phyloP scores from a whole-genome alignment of 2,797 vertebrate genomes.

The Enteromius mattozi region DNA sequence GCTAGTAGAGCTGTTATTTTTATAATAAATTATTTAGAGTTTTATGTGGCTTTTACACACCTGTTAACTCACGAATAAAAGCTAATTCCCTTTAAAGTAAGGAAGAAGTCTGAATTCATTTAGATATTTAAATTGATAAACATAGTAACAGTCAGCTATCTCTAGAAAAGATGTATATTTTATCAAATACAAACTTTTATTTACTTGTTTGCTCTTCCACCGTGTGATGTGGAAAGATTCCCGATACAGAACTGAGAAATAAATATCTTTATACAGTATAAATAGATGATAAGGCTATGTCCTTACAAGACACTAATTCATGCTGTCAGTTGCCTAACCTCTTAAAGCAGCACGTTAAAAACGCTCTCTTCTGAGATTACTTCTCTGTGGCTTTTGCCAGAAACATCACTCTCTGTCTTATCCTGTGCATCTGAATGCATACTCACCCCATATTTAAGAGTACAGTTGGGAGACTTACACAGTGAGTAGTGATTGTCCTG shows the following conservation, averaged over 20 bases:
- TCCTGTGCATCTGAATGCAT: slow-evolving; percentile 8
- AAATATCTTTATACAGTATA: neutral
- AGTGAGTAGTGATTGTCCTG: slow-evolving; percentile 48
- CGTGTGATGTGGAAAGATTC: too few species aligned
- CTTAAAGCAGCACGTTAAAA: neutral
- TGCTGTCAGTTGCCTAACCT: neutral
- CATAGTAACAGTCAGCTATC: neutral
- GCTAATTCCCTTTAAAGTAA: neutral
- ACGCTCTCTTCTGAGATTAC: neutral
- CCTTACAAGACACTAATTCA: neutral
- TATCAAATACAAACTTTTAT: too few species aligned
- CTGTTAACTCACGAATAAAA: neutral
- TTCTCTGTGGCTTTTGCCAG: neutral
- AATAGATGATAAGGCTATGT: neutral
- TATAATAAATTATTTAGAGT: neutral
- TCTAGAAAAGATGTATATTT: neutral
- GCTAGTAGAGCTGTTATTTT: neutral
- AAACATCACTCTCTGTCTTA: neutral
- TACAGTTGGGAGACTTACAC: slow-evolving; percentile 34
- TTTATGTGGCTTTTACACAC: neutral
- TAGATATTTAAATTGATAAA: neutral
- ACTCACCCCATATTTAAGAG: slow-evolving; percentile 36
- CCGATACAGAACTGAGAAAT: neutral
- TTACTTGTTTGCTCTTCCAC: too few species aligned
- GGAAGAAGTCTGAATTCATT: neutral